Conservation (phyloP, 2,888 invertebrate genomes). For the Pandemis cinnamomeana region DNA sequence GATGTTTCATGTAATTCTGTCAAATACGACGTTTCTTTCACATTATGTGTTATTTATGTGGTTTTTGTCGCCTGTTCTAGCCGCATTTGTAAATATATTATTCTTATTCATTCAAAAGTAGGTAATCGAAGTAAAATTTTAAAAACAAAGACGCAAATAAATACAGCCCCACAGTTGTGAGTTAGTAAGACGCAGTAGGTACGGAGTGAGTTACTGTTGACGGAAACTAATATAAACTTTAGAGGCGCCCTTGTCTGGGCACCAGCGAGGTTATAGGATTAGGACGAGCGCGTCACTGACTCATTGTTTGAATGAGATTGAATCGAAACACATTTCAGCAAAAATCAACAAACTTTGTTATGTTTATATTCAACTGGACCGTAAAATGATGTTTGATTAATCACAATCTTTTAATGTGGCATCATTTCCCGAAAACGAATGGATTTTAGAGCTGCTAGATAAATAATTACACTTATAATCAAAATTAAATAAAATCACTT, state of each 20-base stretch:
- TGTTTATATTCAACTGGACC: constrained; percentile 50
- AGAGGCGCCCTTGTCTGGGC: constrained; percentile 37
- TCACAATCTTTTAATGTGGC: constrained; percentile 38
- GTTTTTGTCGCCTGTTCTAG: too few species aligned
- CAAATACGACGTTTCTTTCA: too few species aligned
- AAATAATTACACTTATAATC: constrained; percentile 31
- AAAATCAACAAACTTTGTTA: constrained; percentile 57
- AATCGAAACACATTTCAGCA: constrained; percentile 53
- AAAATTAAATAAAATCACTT: constrained; percentile 23
- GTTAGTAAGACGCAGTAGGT: constrained; percentile 3
- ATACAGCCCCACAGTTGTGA: neutral
- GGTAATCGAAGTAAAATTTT: neutral
- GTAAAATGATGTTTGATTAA: constrained; percentile 39
- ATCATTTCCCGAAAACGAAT: constrained; percentile 33
- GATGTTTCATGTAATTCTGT: neutral
- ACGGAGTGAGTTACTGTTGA: constrained; percentile 15
- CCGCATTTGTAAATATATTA: too few species aligned
- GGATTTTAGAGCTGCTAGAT: constrained; percentile 31
- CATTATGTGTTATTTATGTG: too few species aligned
- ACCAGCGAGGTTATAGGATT: constrained; percentile 40
- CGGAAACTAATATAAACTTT: constrained; percentile 33
- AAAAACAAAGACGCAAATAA: neutral
- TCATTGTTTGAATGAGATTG: constrained; percentile 38
- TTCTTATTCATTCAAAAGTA: too few species aligned
- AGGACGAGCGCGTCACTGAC: constrained; percentile 38